These are phyloP conservation scores for Drosophila nannoptera DNA, from an alignment of 1,140 invertebrate species.

Conservation along the genomic window DNA sequence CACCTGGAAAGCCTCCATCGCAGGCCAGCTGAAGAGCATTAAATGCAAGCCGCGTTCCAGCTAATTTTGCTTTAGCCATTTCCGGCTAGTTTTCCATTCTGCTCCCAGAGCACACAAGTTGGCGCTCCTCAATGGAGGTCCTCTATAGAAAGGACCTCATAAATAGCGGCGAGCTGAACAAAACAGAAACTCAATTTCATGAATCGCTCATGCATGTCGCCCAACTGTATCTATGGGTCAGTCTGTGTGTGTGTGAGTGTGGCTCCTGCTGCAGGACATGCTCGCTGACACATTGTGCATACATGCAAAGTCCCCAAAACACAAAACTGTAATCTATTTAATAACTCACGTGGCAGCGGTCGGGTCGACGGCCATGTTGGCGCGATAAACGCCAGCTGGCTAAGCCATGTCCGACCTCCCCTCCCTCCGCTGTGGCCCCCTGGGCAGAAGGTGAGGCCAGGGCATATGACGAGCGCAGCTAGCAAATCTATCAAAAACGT, in stretches of 20 bases:
- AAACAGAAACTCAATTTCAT: constrained; percentile 60
- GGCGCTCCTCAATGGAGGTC: constrained; percentile 1
- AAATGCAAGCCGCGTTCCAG: too few relatives aligned
- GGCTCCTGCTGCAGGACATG: constrained; percentile 32
- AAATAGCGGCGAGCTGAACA: constrained; percentile 37
- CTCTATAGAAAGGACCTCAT: constrained; percentile 21
- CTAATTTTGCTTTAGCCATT: background rate
- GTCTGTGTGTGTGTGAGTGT: background rate
- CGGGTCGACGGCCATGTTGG: constrained; percentile 45
- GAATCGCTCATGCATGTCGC: constrained; percentile 58
- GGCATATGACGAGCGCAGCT: constrained; percentile 10
- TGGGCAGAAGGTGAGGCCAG: background rate
- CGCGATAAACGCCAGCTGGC: constrained; percentile 50
- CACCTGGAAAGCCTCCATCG: too few relatives aligned
- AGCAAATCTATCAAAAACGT: constrained; percentile 43
- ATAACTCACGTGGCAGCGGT: constrained; percentile 61
- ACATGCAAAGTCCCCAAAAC: constrained; percentile 43
- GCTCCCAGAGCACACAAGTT: too few relatives aligned
- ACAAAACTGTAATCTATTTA: constrained; percentile 73
- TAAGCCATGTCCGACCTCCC: constrained; percentile 1
- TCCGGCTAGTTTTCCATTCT: background rate
- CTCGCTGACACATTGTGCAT: constrained; percentile 44
- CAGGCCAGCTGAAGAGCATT: too few relatives aligned
- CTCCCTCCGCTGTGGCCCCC: background rate
- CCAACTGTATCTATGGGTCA: constrained; percentile 1